Percentiles rank a stretch among this genome's conserved stretches.
Evolutionary conservation across 2,113 vertebrate species (phyloP).

Genomic region (Hemichromis elongatus): DNA sequence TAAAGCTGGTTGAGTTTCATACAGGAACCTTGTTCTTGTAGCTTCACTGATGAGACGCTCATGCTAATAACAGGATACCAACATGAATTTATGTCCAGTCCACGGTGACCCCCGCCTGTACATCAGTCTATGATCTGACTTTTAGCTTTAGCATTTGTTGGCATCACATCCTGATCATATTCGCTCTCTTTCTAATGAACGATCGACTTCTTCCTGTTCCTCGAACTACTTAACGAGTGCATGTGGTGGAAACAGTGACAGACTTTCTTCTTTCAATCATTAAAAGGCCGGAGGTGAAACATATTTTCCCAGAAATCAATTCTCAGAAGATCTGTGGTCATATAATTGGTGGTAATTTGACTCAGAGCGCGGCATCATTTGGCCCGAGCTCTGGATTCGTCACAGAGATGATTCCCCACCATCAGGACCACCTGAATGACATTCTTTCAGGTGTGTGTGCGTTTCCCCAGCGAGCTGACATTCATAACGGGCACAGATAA

Average conservation of each 20-base stretch:
- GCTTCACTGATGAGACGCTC: background rate
- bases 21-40: background rate
- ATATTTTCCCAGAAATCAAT: background rate
- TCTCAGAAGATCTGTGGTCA: background rate
- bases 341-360: background rate
- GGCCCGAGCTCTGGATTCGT: background rate
- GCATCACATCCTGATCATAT: background rate
- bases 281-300: background rate
- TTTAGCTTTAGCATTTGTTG: rapidly evolving
- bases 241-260: background rate
- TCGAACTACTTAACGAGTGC: background rate
- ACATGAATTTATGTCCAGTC: background rate
- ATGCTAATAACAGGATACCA: background rate
- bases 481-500: background rate
- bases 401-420: background rate
- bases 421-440: background rate
- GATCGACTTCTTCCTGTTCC: background rate
- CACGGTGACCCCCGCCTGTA: rapidly evolving
- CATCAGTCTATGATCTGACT: rapidly evolving
- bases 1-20: background rate
- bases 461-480: conserved; percentile 17
- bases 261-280: background rate
- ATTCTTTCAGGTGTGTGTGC: conserved; percentile 53
- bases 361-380: background rate
- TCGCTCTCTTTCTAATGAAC: background rate